Conservation (phyloP, 2,888 invertebrate species). For the Drosophila anomalata region DNA sequence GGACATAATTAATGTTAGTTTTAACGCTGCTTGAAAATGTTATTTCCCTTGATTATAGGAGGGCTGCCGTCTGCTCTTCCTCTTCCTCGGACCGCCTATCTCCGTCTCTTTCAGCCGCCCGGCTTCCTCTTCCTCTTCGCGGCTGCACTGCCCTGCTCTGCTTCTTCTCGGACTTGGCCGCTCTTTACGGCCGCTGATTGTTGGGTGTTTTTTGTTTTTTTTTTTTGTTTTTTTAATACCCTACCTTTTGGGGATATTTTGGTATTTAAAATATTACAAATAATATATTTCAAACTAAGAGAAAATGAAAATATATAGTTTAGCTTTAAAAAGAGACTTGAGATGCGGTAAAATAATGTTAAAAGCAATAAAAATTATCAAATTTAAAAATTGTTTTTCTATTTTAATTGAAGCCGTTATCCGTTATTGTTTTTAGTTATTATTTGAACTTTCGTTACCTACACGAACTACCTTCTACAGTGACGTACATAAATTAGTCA, state of each 20-base stretch:
- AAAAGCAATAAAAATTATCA: too few relatives aligned
- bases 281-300: too few relatives aligned
- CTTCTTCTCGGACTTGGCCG: conserved; percentile 10
- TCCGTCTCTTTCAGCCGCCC: conserved; percentile 19
- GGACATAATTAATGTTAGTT: conserved; percentile 84
- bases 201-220: conserved; percentile 62
- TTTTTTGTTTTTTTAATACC: not conserved
- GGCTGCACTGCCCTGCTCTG: conserved; percentile 25
- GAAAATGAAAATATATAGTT: too few relatives aligned
- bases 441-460: too few relatives aligned
- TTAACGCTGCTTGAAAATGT: conserved; percentile 83
- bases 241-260: not conserved
- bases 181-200: conserved; percentile 72
- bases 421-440: too few relatives aligned
- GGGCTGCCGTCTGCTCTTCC: conserved; percentile 54
- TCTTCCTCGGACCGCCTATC: conserved; percentile 13
- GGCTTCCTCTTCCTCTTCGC: conserved; percentile 40
- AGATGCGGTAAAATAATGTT: too few relatives aligned
- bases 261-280: too few relatives aligned
- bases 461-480: too few relatives aligned
- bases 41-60: conserved; percentile 83
- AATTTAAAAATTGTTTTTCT: too few relatives aligned
- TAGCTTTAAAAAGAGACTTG: too few relatives aligned
- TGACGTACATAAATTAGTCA: too few relatives aligned
- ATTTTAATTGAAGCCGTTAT: too few relatives aligned